These are phyloP conservation scores for Chalcis sispes DNA, from an alignment of 2,888 invertebrate species.

Conservation along the genomic window DNA sequence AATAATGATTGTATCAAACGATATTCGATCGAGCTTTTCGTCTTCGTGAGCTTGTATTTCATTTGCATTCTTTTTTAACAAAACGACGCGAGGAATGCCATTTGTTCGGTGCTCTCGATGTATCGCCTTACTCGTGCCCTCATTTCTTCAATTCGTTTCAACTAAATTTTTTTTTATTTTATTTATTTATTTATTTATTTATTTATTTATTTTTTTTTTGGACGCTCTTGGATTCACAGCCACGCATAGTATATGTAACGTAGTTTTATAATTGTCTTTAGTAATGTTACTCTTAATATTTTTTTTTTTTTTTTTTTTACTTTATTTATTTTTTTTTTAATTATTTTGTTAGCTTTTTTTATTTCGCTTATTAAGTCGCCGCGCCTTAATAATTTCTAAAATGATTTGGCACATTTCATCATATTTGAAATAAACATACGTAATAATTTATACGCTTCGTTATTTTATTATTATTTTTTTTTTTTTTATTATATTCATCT, in stretches of 20 bases:
- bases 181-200: constrained; percentile 12
- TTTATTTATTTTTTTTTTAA: constrained; percentile 37
- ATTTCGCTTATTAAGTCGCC: constrained; percentile 29
- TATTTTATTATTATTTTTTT: constrained; percentile 5
- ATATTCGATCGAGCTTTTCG: background rate
- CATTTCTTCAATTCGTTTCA: constrained; percentile 10
- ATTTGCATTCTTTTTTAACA: too few relatives aligned
- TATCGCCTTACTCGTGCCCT: background rate
- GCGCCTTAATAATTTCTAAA: constrained; percentile 47
- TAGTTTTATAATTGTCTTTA: constrained; percentile 40
- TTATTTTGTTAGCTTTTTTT: constrained; percentile 14
- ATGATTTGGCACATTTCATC: constrained; percentile 53
- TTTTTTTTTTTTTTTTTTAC: constrained; percentile 27
- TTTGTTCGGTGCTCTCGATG: constrained; percentile 1
- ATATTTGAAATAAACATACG: constrained; percentile 14
- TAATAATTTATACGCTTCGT: background rate
- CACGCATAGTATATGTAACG: constrained; percentile 54
- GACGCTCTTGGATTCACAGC: constrained; percentile 60
- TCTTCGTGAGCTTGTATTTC: background rate
- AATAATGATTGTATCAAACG: too few relatives aligned
- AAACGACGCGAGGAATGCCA: background rate
- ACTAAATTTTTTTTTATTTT: constrained; percentile 17
- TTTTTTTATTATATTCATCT: background rate
- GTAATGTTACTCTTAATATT: too few relatives aligned
- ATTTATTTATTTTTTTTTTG: constrained; percentile 28